phyloP scores from a whole-genome alignment of 2,113 vertebrate species.

The Corythoichthys intestinalis region DNA sequence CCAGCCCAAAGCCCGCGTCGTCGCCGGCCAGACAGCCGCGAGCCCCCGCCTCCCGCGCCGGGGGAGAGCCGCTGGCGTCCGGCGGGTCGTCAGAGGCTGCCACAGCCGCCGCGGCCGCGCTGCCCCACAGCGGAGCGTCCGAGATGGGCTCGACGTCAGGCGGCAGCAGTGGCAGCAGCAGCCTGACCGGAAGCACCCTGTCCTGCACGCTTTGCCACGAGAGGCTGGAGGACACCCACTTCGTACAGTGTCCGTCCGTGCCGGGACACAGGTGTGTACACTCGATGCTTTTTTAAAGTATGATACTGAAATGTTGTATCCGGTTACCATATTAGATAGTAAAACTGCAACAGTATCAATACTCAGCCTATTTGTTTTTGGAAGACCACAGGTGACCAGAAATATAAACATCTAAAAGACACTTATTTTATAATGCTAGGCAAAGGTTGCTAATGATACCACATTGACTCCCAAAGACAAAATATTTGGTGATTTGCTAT shows the following conservation, averaged over 20 bases:
- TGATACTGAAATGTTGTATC: no score
- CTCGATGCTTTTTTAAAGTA: no score
- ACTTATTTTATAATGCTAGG: no score
- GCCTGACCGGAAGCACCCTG: conserved; percentile 70
- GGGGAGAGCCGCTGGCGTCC: conserved; percentile 72
- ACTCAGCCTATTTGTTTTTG: no score
- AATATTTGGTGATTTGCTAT: no score
- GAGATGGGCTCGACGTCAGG: conserved; percentile 60
- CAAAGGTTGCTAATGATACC: no score
- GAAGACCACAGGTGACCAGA: no score
- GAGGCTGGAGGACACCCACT: conserved; percentile 83
- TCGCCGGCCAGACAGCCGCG: conserved; percentile 75
- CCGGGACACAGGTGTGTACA: conserved; percentile 73
- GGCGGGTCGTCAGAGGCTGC: conserved; percentile 53
- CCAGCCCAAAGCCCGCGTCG: conserved; percentile 77
- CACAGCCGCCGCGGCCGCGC: conserved; percentile 49
- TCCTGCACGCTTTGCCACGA: conserved; percentile 86
- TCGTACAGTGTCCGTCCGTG: conserved; percentile 85
- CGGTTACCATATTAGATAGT: no score
- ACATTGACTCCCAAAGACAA: no score
- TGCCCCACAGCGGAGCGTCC: conserved; percentile 65
- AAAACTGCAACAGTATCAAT: no score
- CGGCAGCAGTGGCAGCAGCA: conserved; percentile 13
- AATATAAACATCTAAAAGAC: no score
- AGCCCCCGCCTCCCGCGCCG: conserved; percentile 72